phyloP scores from a whole-genome alignment of 1,140 invertebrate genomes.

The Eufriesea mexicana region DNA sequence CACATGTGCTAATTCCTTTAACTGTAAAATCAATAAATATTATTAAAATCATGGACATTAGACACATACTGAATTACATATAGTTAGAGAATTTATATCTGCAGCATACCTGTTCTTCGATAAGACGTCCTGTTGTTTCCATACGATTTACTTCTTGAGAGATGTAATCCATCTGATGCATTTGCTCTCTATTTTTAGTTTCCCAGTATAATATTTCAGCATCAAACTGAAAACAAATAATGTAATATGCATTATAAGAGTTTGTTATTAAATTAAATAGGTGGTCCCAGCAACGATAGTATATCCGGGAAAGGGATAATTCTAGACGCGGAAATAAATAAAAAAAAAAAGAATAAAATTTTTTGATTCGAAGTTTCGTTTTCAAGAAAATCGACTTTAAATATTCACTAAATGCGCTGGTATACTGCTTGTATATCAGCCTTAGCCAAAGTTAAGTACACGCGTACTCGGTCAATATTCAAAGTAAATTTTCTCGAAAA shows the following conservation, averaged over 20 bases:
- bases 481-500: no score
- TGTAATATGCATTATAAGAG: neutral
- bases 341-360: no score
- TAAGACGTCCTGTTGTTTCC: constrained; percentile 88
- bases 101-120: constrained; percentile 88
- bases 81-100: neutral
- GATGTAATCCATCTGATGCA: constrained; percentile 91
- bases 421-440: no score
- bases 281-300: no score
- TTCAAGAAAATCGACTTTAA: no score
- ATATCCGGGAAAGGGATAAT: no score
- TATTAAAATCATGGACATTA: neutral
- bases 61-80: neutral
- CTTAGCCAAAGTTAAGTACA: no score
- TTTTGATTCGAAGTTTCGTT: no score
- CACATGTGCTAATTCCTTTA: constrained; percentile 89
- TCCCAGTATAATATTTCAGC: constrained; percentile 95
- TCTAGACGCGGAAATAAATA: no score
- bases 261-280: neutral
- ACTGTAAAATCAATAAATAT: constrained; percentile 77
- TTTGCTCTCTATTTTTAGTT: constrained; percentile 92
- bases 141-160: constrained; percentile 91
- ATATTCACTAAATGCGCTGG: no score
- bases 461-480: no score
- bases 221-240: constrained; percentile 85